Evolutionary conservation across 2,797 vertebrate species (phyloP).

Genomic region (Mycteria americana): DNA sequence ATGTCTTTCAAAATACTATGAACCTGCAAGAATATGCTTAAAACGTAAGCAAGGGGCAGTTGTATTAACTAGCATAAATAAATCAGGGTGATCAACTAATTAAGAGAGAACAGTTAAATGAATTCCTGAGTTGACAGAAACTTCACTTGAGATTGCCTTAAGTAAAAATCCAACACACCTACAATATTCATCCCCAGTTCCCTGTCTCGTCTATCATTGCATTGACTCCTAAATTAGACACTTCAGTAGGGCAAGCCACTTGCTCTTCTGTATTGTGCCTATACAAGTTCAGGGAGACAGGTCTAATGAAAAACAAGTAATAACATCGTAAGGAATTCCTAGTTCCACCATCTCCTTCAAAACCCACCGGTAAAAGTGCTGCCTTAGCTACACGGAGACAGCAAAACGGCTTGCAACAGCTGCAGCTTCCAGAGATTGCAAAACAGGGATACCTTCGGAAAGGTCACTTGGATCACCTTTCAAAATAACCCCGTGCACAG

Average conservation of each 20-base stretch:
- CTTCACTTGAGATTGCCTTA: not conserved
- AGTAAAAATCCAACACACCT: not conserved
- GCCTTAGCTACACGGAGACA: not conserved
- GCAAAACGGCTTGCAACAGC: slow-evolving; percentile 62
- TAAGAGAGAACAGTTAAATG: not conserved
- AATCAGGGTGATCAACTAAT: not conserved
- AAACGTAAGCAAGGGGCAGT: not conserved
- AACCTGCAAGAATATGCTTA: not conserved
- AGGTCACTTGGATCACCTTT: slow-evolving; percentile 75
- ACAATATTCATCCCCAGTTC: accelerated
- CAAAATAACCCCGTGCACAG: slow-evolving; percentile 45
- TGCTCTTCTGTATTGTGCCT: not conserved
- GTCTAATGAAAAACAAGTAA: not conserved
- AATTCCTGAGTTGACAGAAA: not conserved
- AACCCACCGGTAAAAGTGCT: not conserved
- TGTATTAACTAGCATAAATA: not conserved
- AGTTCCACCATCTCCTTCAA: not conserved
- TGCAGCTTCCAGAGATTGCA: slow-evolving; percentile 65
- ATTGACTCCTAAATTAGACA: not conserved
- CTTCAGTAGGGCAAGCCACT: not conserved
- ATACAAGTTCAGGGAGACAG: not conserved
- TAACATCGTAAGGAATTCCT: slow-evolving; percentile 1
- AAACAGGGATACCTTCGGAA: slow-evolving; percentile 53
- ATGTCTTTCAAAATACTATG: accelerated
- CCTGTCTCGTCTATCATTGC: not conserved